phyloP scores from a whole-genome alignment of 2,113 vertebrate genomes.

The Solea solea region DNA sequence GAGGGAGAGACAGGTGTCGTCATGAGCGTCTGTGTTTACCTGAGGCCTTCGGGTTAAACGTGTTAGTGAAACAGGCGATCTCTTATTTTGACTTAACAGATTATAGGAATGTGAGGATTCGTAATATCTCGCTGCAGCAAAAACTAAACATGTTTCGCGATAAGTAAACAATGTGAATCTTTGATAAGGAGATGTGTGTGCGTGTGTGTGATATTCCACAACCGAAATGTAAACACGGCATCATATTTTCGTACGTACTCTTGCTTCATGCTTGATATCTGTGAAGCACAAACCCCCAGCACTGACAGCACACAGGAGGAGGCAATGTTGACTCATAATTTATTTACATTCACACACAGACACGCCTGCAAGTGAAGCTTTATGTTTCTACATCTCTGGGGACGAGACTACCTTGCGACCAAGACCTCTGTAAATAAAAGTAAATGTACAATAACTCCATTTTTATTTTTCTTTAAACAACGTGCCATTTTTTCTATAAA shows the following conservation, averaged over 20 bases:
- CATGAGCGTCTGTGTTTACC: too few species aligned
- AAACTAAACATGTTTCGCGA: neutral
- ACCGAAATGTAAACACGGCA: neutral
- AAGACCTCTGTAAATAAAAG: slow-evolving; percentile 66
- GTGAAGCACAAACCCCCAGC: slow-evolving; percentile 57
- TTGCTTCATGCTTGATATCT: slow-evolving; percentile 16
- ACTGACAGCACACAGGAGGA: slow-evolving; percentile 30
- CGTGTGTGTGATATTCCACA: neutral
- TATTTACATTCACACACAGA: slow-evolving; percentile 38
- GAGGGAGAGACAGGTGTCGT: neutral
- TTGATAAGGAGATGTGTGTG: slow-evolving; percentile 1
- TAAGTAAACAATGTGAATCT: neutral
- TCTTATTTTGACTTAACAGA: neutral
- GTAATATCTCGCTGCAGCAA: too few species aligned
- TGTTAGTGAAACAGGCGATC: neutral
- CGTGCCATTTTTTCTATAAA: slow-evolving; percentile 64
- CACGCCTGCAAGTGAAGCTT: slow-evolving; percentile 43
- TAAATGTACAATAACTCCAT: slow-evolving; percentile 61
- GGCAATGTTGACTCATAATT: slow-evolving; percentile 22
- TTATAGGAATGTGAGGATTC: neutral
- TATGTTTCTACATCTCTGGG: slow-evolving; percentile 19
- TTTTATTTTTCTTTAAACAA: slow-evolving; percentile 50
- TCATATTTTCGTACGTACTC: slow-evolving; percentile 14
- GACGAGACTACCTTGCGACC: slow-evolving; percentile 26
- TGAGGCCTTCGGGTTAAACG: neutral